Conservation (phyloP, 2,113 vertebrate species). For the Chitala chitala region DNA sequence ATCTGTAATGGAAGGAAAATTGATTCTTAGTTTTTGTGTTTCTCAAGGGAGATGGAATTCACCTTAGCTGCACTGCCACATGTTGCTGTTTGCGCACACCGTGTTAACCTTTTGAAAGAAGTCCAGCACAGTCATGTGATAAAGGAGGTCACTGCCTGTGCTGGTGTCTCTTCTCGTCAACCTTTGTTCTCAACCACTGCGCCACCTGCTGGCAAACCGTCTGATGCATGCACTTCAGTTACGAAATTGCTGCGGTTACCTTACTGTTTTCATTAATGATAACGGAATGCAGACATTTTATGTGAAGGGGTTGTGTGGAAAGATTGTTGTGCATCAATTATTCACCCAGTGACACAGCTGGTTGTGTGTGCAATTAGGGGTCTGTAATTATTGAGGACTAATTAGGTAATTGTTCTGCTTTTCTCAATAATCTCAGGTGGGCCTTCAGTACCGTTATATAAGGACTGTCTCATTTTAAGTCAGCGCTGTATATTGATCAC, state of each 20-base stretch:
- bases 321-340: neutral
- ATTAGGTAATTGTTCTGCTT: neutral
- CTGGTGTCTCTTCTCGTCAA: too few relatives aligned
- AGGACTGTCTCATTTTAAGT: neutral
- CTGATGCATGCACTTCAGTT: too few relatives aligned
- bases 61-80: neutral
- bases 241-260: too few relatives aligned
- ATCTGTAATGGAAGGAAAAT: constrained; percentile 18
- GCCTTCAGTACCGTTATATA: neutral
- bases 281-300: too few relatives aligned
- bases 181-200: too few relatives aligned
- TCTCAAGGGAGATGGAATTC: neutral
- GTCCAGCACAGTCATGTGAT: neutral
- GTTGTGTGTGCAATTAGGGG: neutral
- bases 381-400: neutral
- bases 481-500: neutral
- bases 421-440: neutral
- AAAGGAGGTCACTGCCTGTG: too few relatives aligned
- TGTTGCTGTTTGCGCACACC: neutral
- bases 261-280: too few relatives aligned
- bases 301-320: too few relatives aligned
- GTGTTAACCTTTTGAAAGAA: neutral
- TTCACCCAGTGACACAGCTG: neutral
- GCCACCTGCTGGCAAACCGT: too few relatives aligned
- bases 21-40: constrained; percentile 1